These are phyloP conservation scores for Hemichromis elongatus DNA, from an alignment of 2,113 vertebrate species.

Conservation along the genomic window DNA sequence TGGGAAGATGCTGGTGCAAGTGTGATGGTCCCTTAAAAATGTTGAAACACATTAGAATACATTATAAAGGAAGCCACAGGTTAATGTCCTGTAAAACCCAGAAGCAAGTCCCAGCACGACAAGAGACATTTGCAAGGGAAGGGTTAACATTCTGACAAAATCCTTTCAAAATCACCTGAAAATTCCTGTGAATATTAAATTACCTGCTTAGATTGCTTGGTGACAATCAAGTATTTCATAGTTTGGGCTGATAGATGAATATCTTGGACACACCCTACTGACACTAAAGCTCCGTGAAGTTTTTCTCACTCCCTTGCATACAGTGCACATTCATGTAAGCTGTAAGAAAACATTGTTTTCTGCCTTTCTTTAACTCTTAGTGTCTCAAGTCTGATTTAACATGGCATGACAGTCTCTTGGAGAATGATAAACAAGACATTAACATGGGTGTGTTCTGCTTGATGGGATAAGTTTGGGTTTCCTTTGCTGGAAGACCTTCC, in stretches of 20 bases:
- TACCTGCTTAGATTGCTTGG: neutral
- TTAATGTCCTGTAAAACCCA: neutral
- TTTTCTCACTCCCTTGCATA: neutral
- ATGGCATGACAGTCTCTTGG: neutral
- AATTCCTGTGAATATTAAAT: neutral
- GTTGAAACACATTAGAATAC: neutral
- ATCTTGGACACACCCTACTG: neutral
- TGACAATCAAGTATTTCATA: neutral
- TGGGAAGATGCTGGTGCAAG: neutral
- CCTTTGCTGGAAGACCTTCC: neutral
- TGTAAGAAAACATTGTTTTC: neutral
- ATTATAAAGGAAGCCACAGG: neutral
- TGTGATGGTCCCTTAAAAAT: neutral
- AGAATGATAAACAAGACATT: neutral
- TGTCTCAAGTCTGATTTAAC: neutral
- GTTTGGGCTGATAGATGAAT: neutral
- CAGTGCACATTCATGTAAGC: neutral
- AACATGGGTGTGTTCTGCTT: constrained; percentile 13
- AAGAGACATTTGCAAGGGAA: neutral
- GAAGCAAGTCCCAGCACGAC: neutral
- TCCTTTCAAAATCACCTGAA: neutral
- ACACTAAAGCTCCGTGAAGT: neutral
- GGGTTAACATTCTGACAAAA: neutral
- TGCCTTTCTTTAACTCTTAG: neutral
- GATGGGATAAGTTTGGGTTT: neutral